Evolutionary conservation across 2,797 vertebrate species (phyloP).

Genomic region (Triplophysa yarkandensis): DNA sequence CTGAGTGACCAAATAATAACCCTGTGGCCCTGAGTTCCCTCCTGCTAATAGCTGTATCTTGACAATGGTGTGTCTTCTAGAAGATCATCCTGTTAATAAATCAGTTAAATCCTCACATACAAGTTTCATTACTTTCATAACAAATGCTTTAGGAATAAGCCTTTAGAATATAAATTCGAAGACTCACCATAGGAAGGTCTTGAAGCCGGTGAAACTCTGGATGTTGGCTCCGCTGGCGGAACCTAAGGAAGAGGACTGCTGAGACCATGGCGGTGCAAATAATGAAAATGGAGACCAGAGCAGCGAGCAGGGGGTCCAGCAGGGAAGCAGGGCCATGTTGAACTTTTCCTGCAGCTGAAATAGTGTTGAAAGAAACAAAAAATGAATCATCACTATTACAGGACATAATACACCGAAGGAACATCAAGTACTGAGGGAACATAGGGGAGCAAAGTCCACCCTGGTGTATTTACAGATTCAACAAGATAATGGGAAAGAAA

Average conservation of each 20-base stretch:
- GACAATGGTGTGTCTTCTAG: conserved; percentile 57
- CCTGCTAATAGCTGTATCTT: conserved; percentile 52
- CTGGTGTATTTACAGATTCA: background rate
- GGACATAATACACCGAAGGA: conserved; percentile 14
- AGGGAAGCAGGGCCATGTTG: conserved; percentile 58
- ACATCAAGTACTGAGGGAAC: conserved; percentile 5
- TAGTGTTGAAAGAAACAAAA: conserved; percentile 11
- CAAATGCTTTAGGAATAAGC: background rate
- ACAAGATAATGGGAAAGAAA: conserved; percentile 11
- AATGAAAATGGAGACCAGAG: conserved; percentile 82
- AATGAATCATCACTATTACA: conserved; percentile 2
- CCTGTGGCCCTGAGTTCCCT: background rate
- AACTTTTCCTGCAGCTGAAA: conserved; percentile 57
- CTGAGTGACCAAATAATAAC: conserved; percentile 20
- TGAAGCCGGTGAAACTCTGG: conserved; percentile 88
- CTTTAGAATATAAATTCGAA: background rate
- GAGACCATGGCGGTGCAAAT: conserved; percentile 82
- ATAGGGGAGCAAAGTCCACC: background rate
- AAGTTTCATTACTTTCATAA: background rate
- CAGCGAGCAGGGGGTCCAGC: conserved; percentile 83
- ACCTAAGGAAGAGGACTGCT: conserved; percentile 82
- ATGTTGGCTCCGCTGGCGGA: conserved; percentile 77
- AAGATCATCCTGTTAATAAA: conserved; percentile 52
- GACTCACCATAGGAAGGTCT: conserved; percentile 87
- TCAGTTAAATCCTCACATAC: background rate